A percentile compares a stretch with the other conserved stretches of the same genome.
Evolutionary conservation across 2,888 invertebrate genomes (phyloP).

Genomic region (Bembecia ichneumoniformis): DNA sequence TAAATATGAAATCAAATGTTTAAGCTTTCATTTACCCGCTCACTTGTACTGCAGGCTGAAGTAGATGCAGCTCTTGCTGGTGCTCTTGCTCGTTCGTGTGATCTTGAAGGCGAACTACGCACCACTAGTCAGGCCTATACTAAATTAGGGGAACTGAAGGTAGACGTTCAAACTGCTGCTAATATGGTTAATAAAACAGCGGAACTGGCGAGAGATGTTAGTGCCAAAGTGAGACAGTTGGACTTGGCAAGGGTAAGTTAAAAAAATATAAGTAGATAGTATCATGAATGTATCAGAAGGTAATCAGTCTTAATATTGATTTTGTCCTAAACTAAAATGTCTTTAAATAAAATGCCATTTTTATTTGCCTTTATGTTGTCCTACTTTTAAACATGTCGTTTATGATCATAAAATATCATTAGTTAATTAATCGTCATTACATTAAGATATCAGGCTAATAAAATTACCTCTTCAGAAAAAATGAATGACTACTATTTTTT

Average conservation of each 20-base stretch:
- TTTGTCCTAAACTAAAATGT: neutral
- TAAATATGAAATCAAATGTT: neutral
- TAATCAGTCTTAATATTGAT: neutral
- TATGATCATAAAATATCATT: too few relatives aligned
- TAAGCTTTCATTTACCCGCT: neutral
- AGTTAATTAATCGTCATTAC: too few relatives aligned
- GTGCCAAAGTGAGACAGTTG: conserved; percentile 93
- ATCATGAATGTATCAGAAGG: too few relatives aligned
- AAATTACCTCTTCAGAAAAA: too few relatives aligned
- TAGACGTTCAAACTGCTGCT: conserved; percentile 85
- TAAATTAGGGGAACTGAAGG: conserved; percentile 82
- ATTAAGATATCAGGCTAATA: too few relatives aligned
- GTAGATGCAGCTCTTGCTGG: conserved; percentile 79
- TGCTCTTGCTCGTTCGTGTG: conserved; percentile 80
- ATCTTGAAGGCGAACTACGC: conserved; percentile 84
- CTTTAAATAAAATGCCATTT: neutral
- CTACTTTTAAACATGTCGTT: neutral
- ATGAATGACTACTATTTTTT: too few relatives aligned
- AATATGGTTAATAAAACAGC: conserved; percentile 91
- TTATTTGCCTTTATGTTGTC: neutral
- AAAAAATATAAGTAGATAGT: neutral
- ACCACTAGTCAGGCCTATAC: conserved; percentile 86
- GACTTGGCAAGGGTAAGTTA: conserved; percentile 88
- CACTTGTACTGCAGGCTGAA: conserved; percentile 64
- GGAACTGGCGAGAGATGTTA: conserved; percentile 91